phyloP scores from a whole-genome alignment of 2,888 invertebrate genomes.

The Drosophila falleni region DNA sequence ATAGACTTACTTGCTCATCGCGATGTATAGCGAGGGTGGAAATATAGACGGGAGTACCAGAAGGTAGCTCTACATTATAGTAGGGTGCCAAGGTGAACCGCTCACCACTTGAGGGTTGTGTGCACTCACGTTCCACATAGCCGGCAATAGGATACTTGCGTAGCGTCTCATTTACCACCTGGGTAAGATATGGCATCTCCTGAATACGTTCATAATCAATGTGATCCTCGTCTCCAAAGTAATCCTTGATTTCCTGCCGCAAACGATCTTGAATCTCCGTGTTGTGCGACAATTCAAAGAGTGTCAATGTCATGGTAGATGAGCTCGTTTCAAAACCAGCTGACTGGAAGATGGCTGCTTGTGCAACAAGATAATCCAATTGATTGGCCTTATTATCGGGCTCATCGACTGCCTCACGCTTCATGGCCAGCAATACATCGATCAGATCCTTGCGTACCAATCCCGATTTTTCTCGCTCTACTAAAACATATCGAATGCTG shows the following conservation, averaged over 20 bases:
- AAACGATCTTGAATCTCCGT: constrained; percentile 83
- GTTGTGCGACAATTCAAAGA: constrained; percentile 84
- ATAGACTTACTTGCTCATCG: constrained; percentile 65
- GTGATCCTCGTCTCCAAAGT: constrained; percentile 57
- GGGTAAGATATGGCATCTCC: constrained; percentile 85
- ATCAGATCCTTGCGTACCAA: constrained; percentile 84
- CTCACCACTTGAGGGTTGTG: constrained; percentile 54
- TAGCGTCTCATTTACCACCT: constrained; percentile 81
- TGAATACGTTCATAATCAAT: constrained; percentile 84
- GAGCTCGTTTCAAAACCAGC: constrained; percentile 84
- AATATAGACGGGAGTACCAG: constrained; percentile 72
- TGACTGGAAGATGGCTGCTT: constrained; percentile 82
- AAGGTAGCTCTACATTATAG: constrained; percentile 65
- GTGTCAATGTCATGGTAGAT: constrained; percentile 84
- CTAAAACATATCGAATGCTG: constrained; percentile 82
- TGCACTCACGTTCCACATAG: constrained; percentile 69
- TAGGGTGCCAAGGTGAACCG: constrained; percentile 69
- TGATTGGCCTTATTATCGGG: constrained; percentile 24
- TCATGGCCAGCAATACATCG: constrained; percentile 85
- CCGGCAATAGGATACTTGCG: constrained; percentile 79
- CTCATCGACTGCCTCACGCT: constrained; percentile 50
- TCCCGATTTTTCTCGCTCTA: constrained; percentile 82
- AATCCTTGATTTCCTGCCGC: constrained; percentile 83
- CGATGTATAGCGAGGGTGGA: constrained; percentile 71
- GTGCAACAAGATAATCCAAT: constrained; percentile 76